phyloP scores from a whole-genome alignment of 1,140 invertebrate species.

The Acromyrmex echinatior region DNA sequence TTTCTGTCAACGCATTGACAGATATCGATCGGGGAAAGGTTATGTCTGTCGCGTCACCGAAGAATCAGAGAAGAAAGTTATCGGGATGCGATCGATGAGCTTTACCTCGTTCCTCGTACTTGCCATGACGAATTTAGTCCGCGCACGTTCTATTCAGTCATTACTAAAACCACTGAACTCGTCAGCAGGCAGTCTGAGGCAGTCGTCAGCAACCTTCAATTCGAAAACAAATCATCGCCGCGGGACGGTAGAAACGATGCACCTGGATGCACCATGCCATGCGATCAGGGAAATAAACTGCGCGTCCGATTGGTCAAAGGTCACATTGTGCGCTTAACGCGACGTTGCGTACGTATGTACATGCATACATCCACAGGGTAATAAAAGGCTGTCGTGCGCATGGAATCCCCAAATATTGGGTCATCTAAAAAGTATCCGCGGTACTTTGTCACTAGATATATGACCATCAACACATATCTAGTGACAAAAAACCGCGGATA shows the following conservation, averaged over 20 bases:
- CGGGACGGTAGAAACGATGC: background rate
- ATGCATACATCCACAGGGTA: too few relatives aligned
- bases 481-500: too few relatives aligned
- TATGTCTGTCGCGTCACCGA: background rate
- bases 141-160: conserved; percentile 26
- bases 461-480: too few relatives aligned
- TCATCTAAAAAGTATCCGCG: too few relatives aligned
- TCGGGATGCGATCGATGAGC: background rate
- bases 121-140: conserved; percentile 49
- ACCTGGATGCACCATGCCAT: background rate
- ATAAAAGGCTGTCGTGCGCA: too few relatives aligned
- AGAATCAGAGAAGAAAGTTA: background rate
- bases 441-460: too few relatives aligned
- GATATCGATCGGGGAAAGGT: conserved; percentile 8
- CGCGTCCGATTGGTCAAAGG: conserved; percentile 38
- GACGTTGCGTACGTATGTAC: too few relatives aligned
- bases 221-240: conserved; percentile 37
- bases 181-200: background rate
- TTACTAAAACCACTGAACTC: conserved; percentile 28
- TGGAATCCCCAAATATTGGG: too few relatives aligned
- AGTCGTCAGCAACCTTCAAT: background rate
- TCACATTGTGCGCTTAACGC: conserved; percentile 41
- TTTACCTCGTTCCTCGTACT: conserved; percentile 58
- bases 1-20: background rate
- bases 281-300: conserved; percentile 7